Conservation (phyloP, 2,797 vertebrate species). For the Dicrostonyx torquatus region DNA sequence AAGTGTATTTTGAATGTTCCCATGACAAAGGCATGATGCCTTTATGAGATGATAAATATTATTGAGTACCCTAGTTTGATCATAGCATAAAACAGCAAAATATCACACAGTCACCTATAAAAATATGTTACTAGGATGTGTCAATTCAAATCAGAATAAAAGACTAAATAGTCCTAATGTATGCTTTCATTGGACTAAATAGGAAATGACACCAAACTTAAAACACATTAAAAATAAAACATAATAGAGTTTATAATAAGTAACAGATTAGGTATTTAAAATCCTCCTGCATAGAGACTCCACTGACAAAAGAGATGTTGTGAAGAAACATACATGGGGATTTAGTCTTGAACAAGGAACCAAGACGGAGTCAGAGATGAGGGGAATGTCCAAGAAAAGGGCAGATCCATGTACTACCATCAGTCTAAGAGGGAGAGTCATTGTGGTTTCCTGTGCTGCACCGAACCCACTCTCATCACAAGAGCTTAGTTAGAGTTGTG, state of each 20-base stretch:
- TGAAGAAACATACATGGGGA: not conserved
- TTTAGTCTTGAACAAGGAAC: not conserved
- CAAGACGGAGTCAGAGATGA: too few species aligned
- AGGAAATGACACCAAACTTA: not conserved
- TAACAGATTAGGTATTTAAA: not conserved
- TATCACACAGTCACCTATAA: not conserved
- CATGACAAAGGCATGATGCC: not conserved
- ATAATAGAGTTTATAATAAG: not conserved
- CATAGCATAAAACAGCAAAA: not conserved
- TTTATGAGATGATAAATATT: not conserved
- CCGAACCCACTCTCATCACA: not conserved
- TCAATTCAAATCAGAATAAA: not conserved
- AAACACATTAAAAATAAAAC: slow-evolving; percentile 26
- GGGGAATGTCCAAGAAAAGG: not conserved
- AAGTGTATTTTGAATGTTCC: not conserved
- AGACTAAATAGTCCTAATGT: not conserved
- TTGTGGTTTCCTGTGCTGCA: not conserved
- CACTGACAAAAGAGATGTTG: not conserved
- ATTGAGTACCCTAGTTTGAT: too few species aligned
- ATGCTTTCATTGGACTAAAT: not conserved
- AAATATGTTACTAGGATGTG: too few species aligned
- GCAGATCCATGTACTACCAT: not conserved
- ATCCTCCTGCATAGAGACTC: rapidly evolving
- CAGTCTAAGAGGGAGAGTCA: too few species aligned
- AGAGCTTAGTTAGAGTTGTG: too few species aligned